Percentiles rank a stretch among this genome's conserved stretches.
Evolutionary conservation across 2,888 invertebrate species (phyloP).

Genomic region (Andrena minutula): DNA sequence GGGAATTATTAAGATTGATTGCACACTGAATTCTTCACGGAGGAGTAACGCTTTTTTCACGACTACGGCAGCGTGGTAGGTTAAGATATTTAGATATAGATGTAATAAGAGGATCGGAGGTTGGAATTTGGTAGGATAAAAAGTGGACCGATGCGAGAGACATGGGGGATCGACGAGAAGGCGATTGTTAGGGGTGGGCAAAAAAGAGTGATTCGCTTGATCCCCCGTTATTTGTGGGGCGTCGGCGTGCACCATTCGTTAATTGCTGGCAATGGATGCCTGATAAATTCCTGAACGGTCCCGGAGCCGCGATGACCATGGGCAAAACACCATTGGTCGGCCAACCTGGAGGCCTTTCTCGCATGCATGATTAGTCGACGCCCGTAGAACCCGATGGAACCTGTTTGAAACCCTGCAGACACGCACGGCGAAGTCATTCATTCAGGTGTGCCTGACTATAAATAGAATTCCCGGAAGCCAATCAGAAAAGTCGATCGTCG

Average conservation of each 20-base stretch:
- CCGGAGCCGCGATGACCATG: slow-evolving; percentile 54
- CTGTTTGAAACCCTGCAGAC: slow-evolving; percentile 65
- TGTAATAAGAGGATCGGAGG: neutral
- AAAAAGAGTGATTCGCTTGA: neutral
- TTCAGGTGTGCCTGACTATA: slow-evolving; percentile 76
- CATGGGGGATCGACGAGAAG: neutral
- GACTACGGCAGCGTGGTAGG: neutral
- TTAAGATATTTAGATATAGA: neutral
- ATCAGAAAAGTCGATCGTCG: slow-evolving; percentile 72
- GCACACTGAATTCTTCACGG: too few species aligned
- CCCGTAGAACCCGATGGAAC: slow-evolving; percentile 62
- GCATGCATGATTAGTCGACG: slow-evolving; percentile 68
- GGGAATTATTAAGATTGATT: neutral
- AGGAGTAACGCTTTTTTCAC: too few species aligned
- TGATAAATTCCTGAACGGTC: slow-evolving; percentile 13
- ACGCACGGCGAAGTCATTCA: slow-evolving; percentile 57
- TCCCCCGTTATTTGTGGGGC: slow-evolving; percentile 19
- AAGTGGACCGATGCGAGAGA: neutral
- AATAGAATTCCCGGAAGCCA: slow-evolving; percentile 82
- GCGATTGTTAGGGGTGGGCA: neutral
- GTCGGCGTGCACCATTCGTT: slow-evolving; percentile 8
- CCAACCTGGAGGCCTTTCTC: slow-evolving; percentile 53
- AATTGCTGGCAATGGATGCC: slow-evolving; percentile 20
- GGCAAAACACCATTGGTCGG: slow-evolving; percentile 48
- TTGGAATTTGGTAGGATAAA: neutral